Evolutionary conservation across 2,888 invertebrate genomes (phyloP).

Genomic region (Serrognathus titanus): DNA sequence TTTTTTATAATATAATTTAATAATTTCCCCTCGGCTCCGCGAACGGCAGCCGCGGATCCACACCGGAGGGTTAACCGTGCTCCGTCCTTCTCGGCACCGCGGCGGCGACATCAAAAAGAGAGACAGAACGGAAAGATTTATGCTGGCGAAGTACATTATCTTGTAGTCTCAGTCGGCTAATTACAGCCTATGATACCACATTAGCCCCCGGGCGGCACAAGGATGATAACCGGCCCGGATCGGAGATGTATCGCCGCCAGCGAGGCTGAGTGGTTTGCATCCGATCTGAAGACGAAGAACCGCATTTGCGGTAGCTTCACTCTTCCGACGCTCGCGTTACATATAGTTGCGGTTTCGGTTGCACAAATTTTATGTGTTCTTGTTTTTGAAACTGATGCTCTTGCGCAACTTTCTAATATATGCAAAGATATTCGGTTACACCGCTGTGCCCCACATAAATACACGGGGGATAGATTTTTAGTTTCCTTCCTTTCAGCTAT

Average conservation of each 20-base stretch:
- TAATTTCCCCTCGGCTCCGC: constrained; percentile 42
- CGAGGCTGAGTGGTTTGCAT: constrained; percentile 44
- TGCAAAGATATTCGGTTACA: background rate
- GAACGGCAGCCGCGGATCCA: constrained; percentile 31
- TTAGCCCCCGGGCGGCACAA: constrained; percentile 49
- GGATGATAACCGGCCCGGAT: constrained; percentile 43
- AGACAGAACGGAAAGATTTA: constrained; percentile 49
- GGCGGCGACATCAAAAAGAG: constrained; percentile 31
- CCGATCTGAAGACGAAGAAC: constrained; percentile 39
- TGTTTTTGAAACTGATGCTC: background rate
- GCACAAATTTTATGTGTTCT: background rate
- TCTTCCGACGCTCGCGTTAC: constrained; percentile 23
- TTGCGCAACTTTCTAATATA: background rate
- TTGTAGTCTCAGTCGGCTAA: constrained; percentile 55
- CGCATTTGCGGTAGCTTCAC: constrained; percentile 29
- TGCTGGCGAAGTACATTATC: constrained; percentile 55
- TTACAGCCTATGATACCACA: constrained; percentile 56
- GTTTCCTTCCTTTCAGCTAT: no score
- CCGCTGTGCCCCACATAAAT: background rate
- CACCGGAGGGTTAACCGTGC: constrained; percentile 9
- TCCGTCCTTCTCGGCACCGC: constrained; percentile 14
- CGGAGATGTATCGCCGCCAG: constrained; percentile 43
- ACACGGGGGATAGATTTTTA: no score
- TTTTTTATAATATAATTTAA: constrained; percentile 44
- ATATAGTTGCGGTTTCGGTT: constrained; percentile 3